Conservation (phyloP, 35 echinoderm and acorn worm species). For the Apostichopus parvimensis region DNA sequence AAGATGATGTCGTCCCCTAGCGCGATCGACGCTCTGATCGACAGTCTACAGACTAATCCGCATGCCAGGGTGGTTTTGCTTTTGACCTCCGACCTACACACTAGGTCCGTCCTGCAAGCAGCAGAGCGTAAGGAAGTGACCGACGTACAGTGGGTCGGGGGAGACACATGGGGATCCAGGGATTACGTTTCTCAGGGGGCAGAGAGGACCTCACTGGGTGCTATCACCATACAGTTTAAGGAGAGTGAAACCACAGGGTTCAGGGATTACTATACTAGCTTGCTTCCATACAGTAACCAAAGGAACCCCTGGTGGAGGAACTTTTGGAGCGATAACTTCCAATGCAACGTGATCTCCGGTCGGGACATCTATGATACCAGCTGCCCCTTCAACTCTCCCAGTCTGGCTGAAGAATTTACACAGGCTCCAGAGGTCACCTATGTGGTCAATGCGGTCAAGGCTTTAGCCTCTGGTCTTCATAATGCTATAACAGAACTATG, state of each 20-base stretch:
- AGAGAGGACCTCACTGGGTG: conserved; percentile 53
- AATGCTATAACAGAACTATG: conserved; percentile 65
- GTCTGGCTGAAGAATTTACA: conserved; percentile 20
- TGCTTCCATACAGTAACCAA: conserved; percentile 61
- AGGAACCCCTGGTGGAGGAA: conserved; percentile 90
- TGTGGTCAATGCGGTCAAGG: conserved; percentile 77
- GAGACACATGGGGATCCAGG: conserved; percentile 84
- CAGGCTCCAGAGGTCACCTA: conserved; percentile 79
- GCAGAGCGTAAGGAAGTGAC: conserved; percentile 62
- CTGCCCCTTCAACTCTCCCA: conserved; percentile 33
- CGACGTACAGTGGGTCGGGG: conserved; percentile 89
- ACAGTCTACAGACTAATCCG: conserved; percentile 50
- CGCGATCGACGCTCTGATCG: conserved; percentile 40
- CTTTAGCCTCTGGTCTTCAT: conserved; percentile 79
- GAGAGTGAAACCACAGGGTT: conserved; percentile 43
- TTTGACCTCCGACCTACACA: conserved; percentile 77
- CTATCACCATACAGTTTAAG: conserved; percentile 63
- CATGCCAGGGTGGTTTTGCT: conserved; percentile 75
- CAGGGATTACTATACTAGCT: conserved; percentile 59
- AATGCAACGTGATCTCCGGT: conserved; percentile 66
- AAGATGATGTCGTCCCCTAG: not conserved
- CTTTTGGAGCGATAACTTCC: conserved; percentile 64
- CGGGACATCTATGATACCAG: conserved; percentile 16
- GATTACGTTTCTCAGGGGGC: conserved; percentile 62
- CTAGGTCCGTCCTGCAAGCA: conserved; percentile 66